Conservation (phyloP, 2,888 invertebrate species). For the Hydriomena furcata region DNA sequence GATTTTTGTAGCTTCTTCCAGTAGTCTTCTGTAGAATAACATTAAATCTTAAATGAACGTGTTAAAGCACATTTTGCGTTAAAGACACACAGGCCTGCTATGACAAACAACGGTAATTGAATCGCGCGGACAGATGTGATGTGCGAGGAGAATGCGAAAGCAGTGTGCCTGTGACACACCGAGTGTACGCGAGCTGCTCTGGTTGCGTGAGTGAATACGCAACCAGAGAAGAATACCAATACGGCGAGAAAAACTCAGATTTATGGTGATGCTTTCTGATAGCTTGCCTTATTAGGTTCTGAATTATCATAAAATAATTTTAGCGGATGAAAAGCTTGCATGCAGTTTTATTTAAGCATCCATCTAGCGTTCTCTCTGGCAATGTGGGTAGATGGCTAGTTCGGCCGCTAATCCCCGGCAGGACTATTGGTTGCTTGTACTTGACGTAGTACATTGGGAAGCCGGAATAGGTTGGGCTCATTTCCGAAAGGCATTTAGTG, state of each 20-base stretch:
- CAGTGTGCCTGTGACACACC: conserved; percentile 1
- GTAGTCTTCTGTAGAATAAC: too few relatives aligned
- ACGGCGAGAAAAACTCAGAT: too few relatives aligned
- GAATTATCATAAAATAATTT: neutral
- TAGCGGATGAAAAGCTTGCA: conserved; percentile 79
- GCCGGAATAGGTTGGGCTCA: conserved; percentile 79
- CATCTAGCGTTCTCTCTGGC: conserved; percentile 82
- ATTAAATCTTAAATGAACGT: too few relatives aligned
- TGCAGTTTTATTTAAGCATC: conserved; percentile 79
- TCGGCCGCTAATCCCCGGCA: conserved; percentile 78
- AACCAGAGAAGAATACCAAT: neutral
- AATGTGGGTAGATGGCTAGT: conserved; percentile 77
- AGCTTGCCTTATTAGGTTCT: too few relatives aligned
- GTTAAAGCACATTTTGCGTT: too few relatives aligned
- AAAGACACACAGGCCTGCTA: neutral
- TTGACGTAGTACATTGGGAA: conserved; percentile 83
- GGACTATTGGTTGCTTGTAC: conserved; percentile 83
- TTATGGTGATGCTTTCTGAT: too few relatives aligned
- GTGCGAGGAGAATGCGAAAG: conserved; percentile 5
- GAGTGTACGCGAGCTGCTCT: neutral
- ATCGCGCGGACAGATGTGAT: conserved; percentile 10
- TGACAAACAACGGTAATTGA: conserved; percentile 13
- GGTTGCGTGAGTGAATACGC: neutral
- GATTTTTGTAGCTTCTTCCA: too few relatives aligned
- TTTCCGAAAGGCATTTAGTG: conserved; percentile 83